A percentile compares a stretch with the other conserved stretches of the same genome.
Conservation (phyloP, 2,888 invertebrate species). For the Penaeus monodon region DNA sequence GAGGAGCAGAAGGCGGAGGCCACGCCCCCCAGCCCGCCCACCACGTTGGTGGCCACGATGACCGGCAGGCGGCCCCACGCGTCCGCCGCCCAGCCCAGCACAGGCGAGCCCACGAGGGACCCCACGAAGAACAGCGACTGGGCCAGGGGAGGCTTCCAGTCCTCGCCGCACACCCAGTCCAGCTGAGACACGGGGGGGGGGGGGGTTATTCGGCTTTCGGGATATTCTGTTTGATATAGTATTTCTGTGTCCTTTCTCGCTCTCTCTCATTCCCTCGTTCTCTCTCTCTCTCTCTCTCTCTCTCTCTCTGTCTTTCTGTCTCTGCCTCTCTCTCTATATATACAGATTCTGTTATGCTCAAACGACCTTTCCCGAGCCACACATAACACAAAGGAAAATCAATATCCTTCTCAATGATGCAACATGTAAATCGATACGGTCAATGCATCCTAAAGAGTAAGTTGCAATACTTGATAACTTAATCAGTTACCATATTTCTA, state of each 20-base stretch:
- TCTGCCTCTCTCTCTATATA: not conserved
- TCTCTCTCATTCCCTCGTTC: too few species aligned
- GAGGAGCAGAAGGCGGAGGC: slow-evolving; percentile 79
- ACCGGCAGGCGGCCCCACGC: slow-evolving; percentile 86
- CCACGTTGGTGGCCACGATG: slow-evolving; percentile 81
- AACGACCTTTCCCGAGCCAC: too few species aligned
- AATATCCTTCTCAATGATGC: too few species aligned
- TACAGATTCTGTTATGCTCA: too few species aligned
- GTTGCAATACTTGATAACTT: too few species aligned
- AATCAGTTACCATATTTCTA: too few species aligned
- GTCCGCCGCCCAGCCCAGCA: slow-evolving; percentile 90
- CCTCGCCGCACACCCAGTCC: slow-evolving; percentile 89
- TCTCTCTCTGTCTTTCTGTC: not conserved
- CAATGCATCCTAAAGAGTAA: too few species aligned
- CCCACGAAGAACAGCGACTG: slow-evolving; percentile 90
- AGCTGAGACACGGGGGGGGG: slow-evolving; percentile 73
- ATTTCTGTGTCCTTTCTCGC: too few species aligned
- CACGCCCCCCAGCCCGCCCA: slow-evolving; percentile 79
- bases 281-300: slow-evolving; percentile 19
- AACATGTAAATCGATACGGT: too few species aligned
- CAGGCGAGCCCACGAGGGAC: slow-evolving; percentile 85
- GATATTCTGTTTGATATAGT: too few species aligned
- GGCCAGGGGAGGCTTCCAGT: slow-evolving; percentile 81
- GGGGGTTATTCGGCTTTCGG: too few species aligned
- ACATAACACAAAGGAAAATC: too few species aligned